Conservation (phyloP, 2,113 vertebrate genomes). For the Fregetta grallaria region DNA sequence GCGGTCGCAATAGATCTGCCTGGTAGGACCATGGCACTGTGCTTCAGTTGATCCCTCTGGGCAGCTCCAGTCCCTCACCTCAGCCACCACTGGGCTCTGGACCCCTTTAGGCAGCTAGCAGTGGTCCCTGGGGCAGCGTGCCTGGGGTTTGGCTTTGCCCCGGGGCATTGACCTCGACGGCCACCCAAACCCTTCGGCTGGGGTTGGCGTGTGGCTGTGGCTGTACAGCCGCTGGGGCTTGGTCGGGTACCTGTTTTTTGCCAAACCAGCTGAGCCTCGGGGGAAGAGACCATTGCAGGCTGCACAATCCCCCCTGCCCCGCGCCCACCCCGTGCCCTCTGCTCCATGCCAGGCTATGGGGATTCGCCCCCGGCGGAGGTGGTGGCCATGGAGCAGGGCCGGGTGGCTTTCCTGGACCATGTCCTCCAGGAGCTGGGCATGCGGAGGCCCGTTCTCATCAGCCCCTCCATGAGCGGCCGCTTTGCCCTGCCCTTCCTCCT, state of each 20-base stretch:
- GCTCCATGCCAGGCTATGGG: slow-evolving; percentile 82
- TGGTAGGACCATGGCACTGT: slow-evolving; percentile 71
- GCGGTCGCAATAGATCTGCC: slow-evolving; percentile 91
- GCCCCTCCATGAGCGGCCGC: slow-evolving; percentile 92
- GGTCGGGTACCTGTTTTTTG: not conserved
- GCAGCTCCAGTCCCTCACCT: not conserved
- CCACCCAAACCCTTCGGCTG: not conserved
- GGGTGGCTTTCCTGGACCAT: slow-evolving; percentile 80
- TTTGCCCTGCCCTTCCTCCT: slow-evolving; percentile 92
- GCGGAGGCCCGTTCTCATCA: slow-evolving; percentile 81
- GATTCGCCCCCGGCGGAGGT: slow-evolving; percentile 77
- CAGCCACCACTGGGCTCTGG: not conserved
- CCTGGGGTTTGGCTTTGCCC: not conserved
- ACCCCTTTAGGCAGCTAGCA: not conserved
- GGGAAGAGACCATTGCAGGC: not conserved
- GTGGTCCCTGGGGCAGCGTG: not conserved
- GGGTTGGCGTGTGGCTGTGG: not conserved
- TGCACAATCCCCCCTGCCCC: not conserved
- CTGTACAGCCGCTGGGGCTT: not conserved
- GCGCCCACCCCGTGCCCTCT: fast-evolving
- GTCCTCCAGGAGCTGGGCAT: slow-evolving; percentile 82
- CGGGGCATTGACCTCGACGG: fast-evolving
- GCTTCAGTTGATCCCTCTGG: not conserved
- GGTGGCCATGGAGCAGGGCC: slow-evolving; percentile 77
- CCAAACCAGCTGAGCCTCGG: not conserved